phyloP scores from a whole-genome alignment of 2,797 vertebrate genomes.

The Halcyon smyrnensis region DNA sequence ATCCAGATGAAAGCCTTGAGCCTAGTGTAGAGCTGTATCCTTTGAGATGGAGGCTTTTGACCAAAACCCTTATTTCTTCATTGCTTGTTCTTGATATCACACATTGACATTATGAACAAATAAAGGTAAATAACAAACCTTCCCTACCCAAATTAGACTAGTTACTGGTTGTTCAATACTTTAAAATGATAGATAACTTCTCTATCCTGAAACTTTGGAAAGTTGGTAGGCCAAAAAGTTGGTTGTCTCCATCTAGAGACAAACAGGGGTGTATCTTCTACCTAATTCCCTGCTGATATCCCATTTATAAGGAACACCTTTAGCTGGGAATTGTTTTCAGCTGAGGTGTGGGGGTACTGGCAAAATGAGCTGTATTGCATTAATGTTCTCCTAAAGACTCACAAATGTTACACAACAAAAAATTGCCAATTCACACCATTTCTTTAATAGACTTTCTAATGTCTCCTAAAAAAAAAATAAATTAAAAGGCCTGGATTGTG shows the following conservation, averaged over 20 bases:
- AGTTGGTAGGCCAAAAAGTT: neutral
- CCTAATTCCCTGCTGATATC: neutral
- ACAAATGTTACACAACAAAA: conserved; percentile 58
- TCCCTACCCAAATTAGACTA: neutral
- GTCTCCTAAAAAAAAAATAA: neutral
- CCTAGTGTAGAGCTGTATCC: neutral
- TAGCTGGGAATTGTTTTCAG: neutral
- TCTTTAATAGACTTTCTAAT: conserved; percentile 42
- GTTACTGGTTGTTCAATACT: neutral
- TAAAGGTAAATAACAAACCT: neutral
- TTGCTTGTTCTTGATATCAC: neutral
- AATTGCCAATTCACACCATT: conserved; percentile 9
- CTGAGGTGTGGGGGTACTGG: neutral
- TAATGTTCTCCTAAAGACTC: conserved; percentile 27
- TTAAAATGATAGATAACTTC: neutral
- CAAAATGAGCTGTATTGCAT: conserved; percentile 12
- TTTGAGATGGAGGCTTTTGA: neutral
- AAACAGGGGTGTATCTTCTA: neutral
- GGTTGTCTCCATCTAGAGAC: neutral
- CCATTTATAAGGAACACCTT: neutral
- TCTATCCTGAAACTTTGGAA: neutral
- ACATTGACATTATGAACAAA: neutral
- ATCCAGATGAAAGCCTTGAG: neutral
- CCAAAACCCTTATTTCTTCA: neutral
- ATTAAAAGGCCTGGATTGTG: neutral